phyloP scores from a whole-genome alignment of 2,888 invertebrate species.

The Patella caerulea region DNA sequence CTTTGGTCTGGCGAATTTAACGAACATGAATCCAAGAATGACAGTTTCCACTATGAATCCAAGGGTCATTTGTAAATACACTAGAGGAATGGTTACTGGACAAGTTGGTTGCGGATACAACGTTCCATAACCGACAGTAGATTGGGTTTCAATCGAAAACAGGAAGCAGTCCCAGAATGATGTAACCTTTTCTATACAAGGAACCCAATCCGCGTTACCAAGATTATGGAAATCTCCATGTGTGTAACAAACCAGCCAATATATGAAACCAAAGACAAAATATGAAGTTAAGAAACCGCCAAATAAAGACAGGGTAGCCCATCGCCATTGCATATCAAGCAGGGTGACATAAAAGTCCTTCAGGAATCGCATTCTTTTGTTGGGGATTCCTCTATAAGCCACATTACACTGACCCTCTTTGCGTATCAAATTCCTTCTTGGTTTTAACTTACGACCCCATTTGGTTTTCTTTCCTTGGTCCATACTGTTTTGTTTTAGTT shows the following conservation, averaged over 20 bases:
- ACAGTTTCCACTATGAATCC: slow-evolving; percentile 85
- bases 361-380: slow-evolving; percentile 71
- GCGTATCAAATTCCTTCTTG: slow-evolving; percentile 82
- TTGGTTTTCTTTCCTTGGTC: slow-evolving; percentile 27
- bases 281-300: slow-evolving; percentile 88
- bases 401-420: slow-evolving; percentile 98
- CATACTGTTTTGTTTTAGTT: slow-evolving; percentile 22
- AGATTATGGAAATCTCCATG: slow-evolving; percentile 69
- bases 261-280: slow-evolving; percentile 82
- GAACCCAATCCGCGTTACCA: slow-evolving; percentile 58
- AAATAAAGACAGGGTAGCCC: slow-evolving; percentile 88
- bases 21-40: slow-evolving; percentile 85
- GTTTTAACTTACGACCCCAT: slow-evolving; percentile 33
- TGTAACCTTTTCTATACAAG: slow-evolving; percentile 80
- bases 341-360: slow-evolving; percentile 92
- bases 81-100: slow-evolving; percentile 88
- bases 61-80: slow-evolving; percentile 91
- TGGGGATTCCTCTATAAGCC: slow-evolving; percentile 82
- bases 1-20: slow-evolving; percentile 94
- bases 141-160: slow-evolving; percentile 96
- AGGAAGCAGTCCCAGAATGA: slow-evolving; percentile 93
- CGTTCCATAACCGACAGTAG: slow-evolving; percentile 92
- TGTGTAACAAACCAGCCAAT: slow-evolving; percentile 68
- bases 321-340: slow-evolving; percentile 91
- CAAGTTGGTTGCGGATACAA: slow-evolving; percentile 91